Evolutionary conservation across 2,888 invertebrate species (phyloP).

Genomic region (Monoplex corrugatus): DNA sequence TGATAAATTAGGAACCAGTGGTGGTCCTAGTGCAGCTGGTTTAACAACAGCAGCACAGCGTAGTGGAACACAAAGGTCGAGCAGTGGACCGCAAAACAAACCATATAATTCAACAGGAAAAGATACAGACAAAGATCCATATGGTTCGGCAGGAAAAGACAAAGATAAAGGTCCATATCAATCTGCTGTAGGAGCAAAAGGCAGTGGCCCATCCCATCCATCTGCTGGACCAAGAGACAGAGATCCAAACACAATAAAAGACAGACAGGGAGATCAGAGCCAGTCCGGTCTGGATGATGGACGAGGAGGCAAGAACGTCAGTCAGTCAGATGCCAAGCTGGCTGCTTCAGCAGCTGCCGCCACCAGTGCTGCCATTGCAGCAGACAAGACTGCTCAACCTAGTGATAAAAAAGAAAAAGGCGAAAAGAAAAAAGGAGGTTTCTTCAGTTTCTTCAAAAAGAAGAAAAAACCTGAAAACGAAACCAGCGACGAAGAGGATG

Average conservation of each 20-base stretch:
- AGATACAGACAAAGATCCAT: not conserved
- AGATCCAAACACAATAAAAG: too few relatives aligned
- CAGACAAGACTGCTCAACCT: too few relatives aligned
- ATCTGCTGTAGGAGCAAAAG: not conserved
- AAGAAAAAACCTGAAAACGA: not conserved
- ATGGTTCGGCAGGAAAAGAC: not conserved
- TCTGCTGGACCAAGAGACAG: not conserved
- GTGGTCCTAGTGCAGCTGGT: not conserved
- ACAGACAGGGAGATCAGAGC: not conserved
- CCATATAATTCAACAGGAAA: not conserved
- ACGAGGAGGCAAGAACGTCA: not conserved
- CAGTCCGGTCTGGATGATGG: not conserved
- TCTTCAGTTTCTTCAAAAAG: constrained; percentile 42
- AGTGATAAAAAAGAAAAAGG: not conserved
- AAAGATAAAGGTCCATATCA: not conserved
- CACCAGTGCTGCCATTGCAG: not conserved
- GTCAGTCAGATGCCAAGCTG: not conserved
- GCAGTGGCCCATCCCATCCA: not conserved
- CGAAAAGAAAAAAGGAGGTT: constrained; percentile 9
- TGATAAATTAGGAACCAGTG: not conserved
- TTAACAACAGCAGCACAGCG: not conserved
- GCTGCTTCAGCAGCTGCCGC: not conserved
- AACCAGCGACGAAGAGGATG: too few relatives aligned
- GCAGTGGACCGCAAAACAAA: not conserved
- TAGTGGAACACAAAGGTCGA: not conserved